Percentiles rank a stretch among this genome's conserved stretches.
Evolutionary conservation across 2,113 vertebrate species (phyloP).

Genomic region (Scolopax mira): DNA sequence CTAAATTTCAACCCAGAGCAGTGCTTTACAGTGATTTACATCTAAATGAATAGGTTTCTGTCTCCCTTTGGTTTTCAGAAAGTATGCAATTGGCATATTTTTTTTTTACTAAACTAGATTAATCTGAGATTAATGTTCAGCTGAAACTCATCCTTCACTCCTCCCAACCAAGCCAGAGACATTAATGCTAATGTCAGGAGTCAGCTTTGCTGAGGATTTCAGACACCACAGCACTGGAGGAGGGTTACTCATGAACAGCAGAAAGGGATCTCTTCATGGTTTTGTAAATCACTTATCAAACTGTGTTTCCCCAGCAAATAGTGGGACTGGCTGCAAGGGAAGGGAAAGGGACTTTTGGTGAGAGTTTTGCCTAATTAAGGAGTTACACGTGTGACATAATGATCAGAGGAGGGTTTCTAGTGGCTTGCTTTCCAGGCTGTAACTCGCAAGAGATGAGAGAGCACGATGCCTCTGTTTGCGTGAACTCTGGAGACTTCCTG

Average conservation of each 20-base stretch:
- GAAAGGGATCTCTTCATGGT: neutral
- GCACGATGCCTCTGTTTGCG: fast-evolving
- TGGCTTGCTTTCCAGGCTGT: neutral
- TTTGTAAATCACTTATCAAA: neutral
- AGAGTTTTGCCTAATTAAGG: neutral
- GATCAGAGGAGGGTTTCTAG: neutral
- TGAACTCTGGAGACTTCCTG: neutral
- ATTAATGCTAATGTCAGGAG: neutral
- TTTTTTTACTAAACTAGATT: neutral
- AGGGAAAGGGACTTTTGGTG: neutral
- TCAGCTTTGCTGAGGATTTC: neutral
- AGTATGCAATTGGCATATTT: conserved; percentile 31
- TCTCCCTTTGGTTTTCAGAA: conserved; percentile 37
- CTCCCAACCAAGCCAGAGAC: neutral
- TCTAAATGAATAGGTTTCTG: conserved; percentile 27
- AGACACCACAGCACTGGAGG: neutral
- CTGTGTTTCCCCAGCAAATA: neutral
- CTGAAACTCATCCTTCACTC: conserved; percentile 15
- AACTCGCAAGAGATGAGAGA: neutral
- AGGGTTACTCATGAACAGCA: neutral
- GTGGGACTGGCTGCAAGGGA: neutral
- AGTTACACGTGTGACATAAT: neutral
- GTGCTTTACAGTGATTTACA: conserved; percentile 63
- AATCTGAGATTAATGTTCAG: conserved; percentile 33
- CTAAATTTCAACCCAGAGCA: conserved; percentile 47